Evolutionary conservation across 2,888 invertebrate genomes (phyloP).

Genomic region (Stenodera caucasica): DNA sequence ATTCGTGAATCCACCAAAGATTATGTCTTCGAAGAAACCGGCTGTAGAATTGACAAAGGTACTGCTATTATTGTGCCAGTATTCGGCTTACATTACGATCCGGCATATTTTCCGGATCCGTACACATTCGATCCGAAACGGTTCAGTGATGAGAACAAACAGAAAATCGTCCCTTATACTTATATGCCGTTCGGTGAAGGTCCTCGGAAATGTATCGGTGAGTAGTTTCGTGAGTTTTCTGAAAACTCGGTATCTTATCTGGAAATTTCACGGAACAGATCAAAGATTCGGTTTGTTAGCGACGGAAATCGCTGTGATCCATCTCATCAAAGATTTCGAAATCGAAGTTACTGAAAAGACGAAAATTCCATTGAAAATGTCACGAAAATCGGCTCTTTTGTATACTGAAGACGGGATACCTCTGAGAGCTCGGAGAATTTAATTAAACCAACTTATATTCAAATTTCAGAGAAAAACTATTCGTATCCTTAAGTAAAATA

Average conservation of each 20-base stretch:
- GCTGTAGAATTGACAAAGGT: conserved; percentile 52
- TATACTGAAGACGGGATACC: conserved; percentile 44
- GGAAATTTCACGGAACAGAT: no score
- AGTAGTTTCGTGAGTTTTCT: no score
- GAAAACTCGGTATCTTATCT: no score
- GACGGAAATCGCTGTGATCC: conserved; percentile 46
- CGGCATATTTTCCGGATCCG: conserved; percentile 53
- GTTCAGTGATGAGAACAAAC: conserved; percentile 49
- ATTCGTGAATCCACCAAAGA: conserved; percentile 41
- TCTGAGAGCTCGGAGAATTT: conserved; percentile 36
- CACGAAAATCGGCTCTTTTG: conserved; percentile 46
- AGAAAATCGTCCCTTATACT: conserved; percentile 20
- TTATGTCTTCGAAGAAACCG: conserved; percentile 50
- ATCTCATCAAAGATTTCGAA: conserved; percentile 43
- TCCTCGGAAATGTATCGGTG: conserved; percentile 52
- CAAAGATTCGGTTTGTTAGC: conserved; percentile 49
- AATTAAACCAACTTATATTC: background rate
- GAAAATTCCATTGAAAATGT: conserved; percentile 41
- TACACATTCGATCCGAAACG: conserved; percentile 55
- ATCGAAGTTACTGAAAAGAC: conserved; percentile 43
- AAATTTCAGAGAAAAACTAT: no score
- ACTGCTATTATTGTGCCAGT: conserved; percentile 51
- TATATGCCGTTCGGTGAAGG: conserved; percentile 52
- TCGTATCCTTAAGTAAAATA: no score
- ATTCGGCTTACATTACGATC: conserved; percentile 49